Base-by-base conservation (phyloP, 2,113 vertebrate genomes). In the Mus pahari region DNA sequence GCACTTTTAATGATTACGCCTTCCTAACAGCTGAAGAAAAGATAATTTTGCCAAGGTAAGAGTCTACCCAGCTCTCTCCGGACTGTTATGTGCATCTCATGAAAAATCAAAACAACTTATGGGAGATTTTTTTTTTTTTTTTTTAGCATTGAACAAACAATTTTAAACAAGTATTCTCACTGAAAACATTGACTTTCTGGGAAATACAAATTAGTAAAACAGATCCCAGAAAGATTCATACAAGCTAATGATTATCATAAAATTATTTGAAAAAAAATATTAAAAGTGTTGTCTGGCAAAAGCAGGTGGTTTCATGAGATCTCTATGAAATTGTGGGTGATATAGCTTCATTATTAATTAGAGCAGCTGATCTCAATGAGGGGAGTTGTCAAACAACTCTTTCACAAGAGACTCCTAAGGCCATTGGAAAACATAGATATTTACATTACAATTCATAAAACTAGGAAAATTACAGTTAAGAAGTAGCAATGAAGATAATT, bases 1-100 rank as follows among this genome's bases (percentile, higher is more conserved):
- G 99, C 99, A 99, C 99, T 98, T 99, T 99, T 97, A 99, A 99
- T 78, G 99, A 99, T 96, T 99, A 99, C 8, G 99, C 99, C 89
- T 99, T 99, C 17, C 98, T 99, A 87, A 99, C 99, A 93, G 98
- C 99, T 86, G 99, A 99, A 97, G 99, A 99, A 97, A 99, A 99
- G 97, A 99, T 99, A 19, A 99, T 99, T 98, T 98, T 99, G 96
- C 99, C 99, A 96, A 99, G 99, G 99, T 99, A 98, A 97, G 94
- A 64, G 75, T 58, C 19, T 81, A 2, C 36, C 16, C 24, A 64
- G 12, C 60, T 79, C 70, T 86, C 64, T 55, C 4, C 20, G 39
- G 12, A 14, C 71, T 70, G 28, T 66, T 66, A 77, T 3, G 5
- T 58, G 31, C 39, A 39, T 93, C 53, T 73, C 24, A 8, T 73